Base-by-base conservation (phyloP, 2,888 invertebrate species). In the Microctonus brassicae region DNA sequence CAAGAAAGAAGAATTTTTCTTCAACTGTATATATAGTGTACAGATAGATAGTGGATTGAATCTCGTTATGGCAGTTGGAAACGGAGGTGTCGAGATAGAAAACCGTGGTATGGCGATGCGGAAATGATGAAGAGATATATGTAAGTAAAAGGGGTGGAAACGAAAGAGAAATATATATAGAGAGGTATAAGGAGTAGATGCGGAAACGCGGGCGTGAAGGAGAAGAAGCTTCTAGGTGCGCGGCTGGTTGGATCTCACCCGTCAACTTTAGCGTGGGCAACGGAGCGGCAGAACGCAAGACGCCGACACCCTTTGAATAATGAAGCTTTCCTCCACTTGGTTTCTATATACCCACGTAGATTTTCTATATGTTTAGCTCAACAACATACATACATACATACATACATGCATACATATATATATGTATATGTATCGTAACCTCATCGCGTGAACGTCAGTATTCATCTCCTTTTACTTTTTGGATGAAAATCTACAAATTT, bases 241-340 rank as follows among this genome's bases (percentile, higher is more conserved):
- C 78, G 80, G 81, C 79, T 81, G 80, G 82, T 79, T 81, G 82
- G 76, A 74, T 78, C 76, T 79, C 79, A 80, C 79, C 82, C 81
- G 82, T 84, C 83, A 81, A 84, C 84, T 82, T 83, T 81, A 79
- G 81, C 79, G 82, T 76, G 80, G 78, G 77, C 83, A 83, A 77
- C 81, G 77, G 81, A 82, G 81, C 81, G 81, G 81, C 81, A 83
- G 80, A 84, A 82, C 79, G 80, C 81, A 81, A 84, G 83, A 83
- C 79, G 84, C 80, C 80, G 82, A 84, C 84, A 85, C 81, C 83
- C 84, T 84, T 82, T 86, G 86, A 86, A 85, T 86, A 86, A 86
- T 86, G 84, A 86, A 86, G 83, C 82, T 78, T 82, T 80, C 58
- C 58, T 77, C 26, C 53, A 58, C 47, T 55, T 20, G 39, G 65